These are phyloP conservation scores for Subanguina moxae DNA, from an alignment of 1,140 invertebrate species.

Conservation along the genomic window DNA sequence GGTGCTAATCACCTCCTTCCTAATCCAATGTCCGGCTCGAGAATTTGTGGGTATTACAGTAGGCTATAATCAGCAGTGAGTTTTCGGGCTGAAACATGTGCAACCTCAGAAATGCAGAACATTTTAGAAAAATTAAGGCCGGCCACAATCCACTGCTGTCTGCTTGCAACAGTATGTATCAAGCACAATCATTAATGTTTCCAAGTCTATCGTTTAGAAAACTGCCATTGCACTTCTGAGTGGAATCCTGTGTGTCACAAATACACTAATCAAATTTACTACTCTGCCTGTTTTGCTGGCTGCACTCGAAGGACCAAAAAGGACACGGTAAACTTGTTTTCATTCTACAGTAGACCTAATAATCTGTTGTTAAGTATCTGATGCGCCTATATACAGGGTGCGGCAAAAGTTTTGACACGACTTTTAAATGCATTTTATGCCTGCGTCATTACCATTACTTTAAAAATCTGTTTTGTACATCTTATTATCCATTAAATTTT, in stretches of 20 bases:
- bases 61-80: constrained; percentile 49
- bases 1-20: constrained; percentile 49
- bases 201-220: not conserved
- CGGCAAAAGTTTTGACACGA: no score
- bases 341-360: no score
- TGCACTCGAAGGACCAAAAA: constrained; percentile 31
- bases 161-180: constrained; percentile 33
- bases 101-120: not conserved
- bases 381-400: no score
- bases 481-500: no score
- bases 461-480: no score
- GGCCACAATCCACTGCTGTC: constrained; percentile 7
- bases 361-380: no score
- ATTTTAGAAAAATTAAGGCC: not conserved
- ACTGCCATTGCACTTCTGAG: constrained; percentile 48
- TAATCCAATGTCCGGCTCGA: constrained; percentile 56
- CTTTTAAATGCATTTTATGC: no score
- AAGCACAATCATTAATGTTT: not conserved
- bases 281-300: constrained; percentile 55
- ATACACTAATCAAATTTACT: constrained; percentile 47
- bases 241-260: constrained; percentile 54
- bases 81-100: no score
- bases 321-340: not conserved
- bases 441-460: no score
- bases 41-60: constrained; percentile 58